Percentiles rank a stretch among this genome's conserved stretches.
These are phyloP conservation scores for Lepus timidus DNA, from an alignment of 2,113 vertebrate genomes.

Conservation along the genomic window DNA sequence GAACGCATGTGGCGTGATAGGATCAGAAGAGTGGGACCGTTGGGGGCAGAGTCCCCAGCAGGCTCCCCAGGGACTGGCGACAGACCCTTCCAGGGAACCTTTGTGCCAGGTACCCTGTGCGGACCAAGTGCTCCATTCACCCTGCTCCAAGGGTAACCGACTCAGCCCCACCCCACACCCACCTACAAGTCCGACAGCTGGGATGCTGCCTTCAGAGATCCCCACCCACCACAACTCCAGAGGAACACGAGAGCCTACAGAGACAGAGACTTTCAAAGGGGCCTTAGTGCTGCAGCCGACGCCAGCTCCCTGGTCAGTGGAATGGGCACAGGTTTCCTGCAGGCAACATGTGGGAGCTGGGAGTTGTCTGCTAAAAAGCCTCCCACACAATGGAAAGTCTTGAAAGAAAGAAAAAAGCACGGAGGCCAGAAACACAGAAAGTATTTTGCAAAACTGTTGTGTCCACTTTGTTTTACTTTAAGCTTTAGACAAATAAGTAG, in stretches of 20 bases:
- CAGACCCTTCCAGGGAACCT: not conserved
- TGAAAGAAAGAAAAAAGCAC: not conserved
- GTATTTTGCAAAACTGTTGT: not conserved
- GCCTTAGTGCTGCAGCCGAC: accelerated
- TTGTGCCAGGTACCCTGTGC: not conserved
- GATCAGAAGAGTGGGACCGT: not conserved
- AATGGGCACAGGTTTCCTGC: not conserved
- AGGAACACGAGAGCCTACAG: not conserved
- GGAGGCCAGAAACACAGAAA: too few relatives aligned
- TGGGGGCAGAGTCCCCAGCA: not conserved
- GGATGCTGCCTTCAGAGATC: accelerated
- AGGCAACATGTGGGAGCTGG: not conserved
- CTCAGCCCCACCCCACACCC: too few relatives aligned
- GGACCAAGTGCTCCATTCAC: too few relatives aligned
- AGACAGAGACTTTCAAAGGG: not conserved
- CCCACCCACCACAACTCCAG: accelerated
- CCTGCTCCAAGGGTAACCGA: not conserved
- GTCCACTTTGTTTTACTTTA: not conserved
- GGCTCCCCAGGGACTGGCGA: not conserved
- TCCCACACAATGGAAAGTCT: not conserved
- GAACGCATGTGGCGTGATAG: accelerated
- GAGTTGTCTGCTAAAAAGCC: not conserved
- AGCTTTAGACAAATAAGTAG: not conserved
- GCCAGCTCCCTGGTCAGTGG: not conserved
- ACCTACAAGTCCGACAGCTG: not conserved